These are phyloP conservation scores for Zoanthus sociatus DNA, from an alignment of 92 coral and sea anemone genomes.

Conservation along the genomic window DNA sequence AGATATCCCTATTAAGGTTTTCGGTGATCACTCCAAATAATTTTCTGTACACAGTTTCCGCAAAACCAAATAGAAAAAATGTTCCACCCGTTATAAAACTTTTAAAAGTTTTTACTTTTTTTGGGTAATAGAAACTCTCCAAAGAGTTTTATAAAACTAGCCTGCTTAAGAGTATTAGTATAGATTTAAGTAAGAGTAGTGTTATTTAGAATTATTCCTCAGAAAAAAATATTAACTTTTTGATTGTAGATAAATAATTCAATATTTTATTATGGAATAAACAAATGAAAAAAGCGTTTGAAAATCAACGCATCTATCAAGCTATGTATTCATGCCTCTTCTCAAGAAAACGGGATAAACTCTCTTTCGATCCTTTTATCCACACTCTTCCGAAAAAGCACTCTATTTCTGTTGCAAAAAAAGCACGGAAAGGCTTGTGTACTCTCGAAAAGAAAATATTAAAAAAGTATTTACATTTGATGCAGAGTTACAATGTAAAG, in stretches of 20 bases:
- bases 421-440: no score
- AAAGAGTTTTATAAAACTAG: neutral
- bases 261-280: neutral
- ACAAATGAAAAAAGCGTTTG: neutral
- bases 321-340: neutral
- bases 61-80: slow-evolving; percentile 23
- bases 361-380: no score
- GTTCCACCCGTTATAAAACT: neutral
- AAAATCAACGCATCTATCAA: neutral
- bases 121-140: neutral
- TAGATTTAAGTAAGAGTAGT: neutral
- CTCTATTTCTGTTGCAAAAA: no score
- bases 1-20: neutral
- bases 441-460: no score
- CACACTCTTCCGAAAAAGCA: no score
- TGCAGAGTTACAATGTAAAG: no score
- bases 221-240: neutral
- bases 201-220: no score
- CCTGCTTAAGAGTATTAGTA: no score
- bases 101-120: neutral
- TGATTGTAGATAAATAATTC: neutral
- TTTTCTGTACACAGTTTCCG: neutral
- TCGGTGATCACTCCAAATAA: no score
- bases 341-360: no score
- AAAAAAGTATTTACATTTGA: no score